phyloP scores from a whole-genome alignment of 2,113 vertebrate species.

The Pogona vitticeps region DNA sequence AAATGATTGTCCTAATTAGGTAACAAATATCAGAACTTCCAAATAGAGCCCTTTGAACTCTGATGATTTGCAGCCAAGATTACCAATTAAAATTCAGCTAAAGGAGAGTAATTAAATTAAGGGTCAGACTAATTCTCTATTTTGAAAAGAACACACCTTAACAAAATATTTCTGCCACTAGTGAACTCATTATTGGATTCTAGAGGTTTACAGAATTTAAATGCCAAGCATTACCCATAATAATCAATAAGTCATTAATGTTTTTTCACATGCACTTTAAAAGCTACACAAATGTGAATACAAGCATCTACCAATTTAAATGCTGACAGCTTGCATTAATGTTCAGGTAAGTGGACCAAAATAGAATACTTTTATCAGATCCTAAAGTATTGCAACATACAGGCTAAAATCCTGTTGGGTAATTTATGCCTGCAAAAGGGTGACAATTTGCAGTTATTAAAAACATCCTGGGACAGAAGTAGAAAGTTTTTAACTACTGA shows the following conservation, averaged over 20 bases:
- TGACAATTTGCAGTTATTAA: too few relatives aligned
- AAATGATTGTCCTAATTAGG: constrained; percentile 67
- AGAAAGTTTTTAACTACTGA: too few relatives aligned
- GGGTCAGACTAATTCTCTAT: constrained; percentile 15
- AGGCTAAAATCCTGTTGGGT: neutral
- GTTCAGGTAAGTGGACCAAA: neutral
- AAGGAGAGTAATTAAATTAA: constrained; percentile 41
- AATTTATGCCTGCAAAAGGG: too few relatives aligned
- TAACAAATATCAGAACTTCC: constrained; percentile 61
- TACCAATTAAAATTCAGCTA: constrained; percentile 50
- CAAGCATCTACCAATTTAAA: neutral
- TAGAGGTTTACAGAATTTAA: constrained; percentile 38
- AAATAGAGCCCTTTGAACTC: constrained; percentile 39
- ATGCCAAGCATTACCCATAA: constrained; percentile 19
- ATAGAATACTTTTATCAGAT: neutral
- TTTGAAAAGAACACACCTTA: constrained; percentile 5
- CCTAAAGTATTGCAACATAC: neutral
- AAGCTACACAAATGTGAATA: neutral
- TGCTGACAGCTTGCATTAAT: neutral
- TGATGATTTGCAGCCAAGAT: constrained; percentile 43
- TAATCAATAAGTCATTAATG: constrained; percentile 3
- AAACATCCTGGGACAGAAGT: too few relatives aligned
- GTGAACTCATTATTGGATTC: constrained; percentile 5
- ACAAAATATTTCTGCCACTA: neutral
- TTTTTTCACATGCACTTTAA: neutral